Evolutionary conservation across 1,140 invertebrate species (phyloP).

Genomic region (Mycetomoellerius zeteki): DNA sequence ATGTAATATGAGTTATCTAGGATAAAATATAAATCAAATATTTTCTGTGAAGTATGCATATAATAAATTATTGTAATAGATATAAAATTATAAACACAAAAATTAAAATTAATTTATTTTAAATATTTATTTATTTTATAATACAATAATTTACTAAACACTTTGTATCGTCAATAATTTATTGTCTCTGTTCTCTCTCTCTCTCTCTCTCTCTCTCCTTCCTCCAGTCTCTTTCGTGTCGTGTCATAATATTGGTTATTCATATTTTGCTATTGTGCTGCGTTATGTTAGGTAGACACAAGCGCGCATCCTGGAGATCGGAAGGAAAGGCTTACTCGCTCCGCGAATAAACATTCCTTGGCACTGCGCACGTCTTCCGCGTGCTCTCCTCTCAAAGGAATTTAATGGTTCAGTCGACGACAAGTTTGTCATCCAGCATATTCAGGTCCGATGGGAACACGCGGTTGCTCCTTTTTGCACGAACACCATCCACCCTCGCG

Average conservation of each 20-base stretch:
- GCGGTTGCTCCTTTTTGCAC: conserved; percentile 54
- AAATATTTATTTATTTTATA: conserved; percentile 1
- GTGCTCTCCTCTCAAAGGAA: conserved; percentile 62
- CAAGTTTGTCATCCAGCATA: conserved; percentile 67
- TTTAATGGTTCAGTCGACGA: conserved; percentile 65
- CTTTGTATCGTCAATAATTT: not conserved
- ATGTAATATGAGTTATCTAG: conserved; percentile 18
- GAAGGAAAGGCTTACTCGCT: conserved; percentile 48
- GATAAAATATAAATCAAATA: not conserved
- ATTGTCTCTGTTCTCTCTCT: not conserved
- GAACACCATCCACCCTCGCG: conserved; percentile 38
- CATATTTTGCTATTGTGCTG: conserved; percentile 11
- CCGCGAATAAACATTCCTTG: conserved; percentile 62
- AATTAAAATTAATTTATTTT: not conserved
- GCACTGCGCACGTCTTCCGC: conserved; percentile 45
- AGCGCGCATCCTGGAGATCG: conserved; percentile 18
- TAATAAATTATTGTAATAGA: not conserved
- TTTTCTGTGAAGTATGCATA: not conserved
- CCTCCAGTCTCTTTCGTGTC: not conserved
- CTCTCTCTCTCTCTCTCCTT: not conserved
- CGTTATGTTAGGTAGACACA: conserved; percentile 43
- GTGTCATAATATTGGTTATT: conserved; percentile 1
- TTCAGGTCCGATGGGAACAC: conserved; percentile 57
- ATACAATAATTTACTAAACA: no score
- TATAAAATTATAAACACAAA: not conserved